Base-by-base conservation (phyloP, 1,140 invertebrate species). In the Bilobella aurantiaca region DNA sequence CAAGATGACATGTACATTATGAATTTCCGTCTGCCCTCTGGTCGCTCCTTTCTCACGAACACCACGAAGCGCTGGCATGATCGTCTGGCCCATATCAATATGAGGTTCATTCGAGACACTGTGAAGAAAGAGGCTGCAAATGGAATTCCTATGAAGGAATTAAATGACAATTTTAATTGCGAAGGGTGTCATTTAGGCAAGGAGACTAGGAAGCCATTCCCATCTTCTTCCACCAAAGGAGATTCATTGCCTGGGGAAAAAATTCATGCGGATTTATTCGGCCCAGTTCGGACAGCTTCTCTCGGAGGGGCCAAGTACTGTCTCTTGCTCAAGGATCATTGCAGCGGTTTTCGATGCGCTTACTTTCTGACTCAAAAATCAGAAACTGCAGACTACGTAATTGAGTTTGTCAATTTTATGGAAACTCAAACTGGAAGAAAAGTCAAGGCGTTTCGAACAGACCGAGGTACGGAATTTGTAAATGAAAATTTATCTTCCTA, bases 291-390 rank as follows among this genome's bases (percentile, higher is more conserved):
- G 30, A 69, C 58, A 21, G 62, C 62, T n/a, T 79, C 77, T 1
- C 28, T 76, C 27, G 73, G 74, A 14, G 74, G 76, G 1, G 31
- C 72, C 0, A 68, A 69, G 58, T 79, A 77, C 62, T 78, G 77
- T 59, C 49, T 78, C 3, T 21, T 72, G 2, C 71, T 80, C 1
- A 80, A 78, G 49, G 78, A 81, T 70, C 76, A 81, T 59, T 75
- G 66, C 65, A 53, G 76, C 21, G 69, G 74, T 23, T 78, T 73
- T 61, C 65, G 74, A 21, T 67, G n/a, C 3, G 69, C 78, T 2
- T 76, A 78, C 57, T 79, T 80, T 67, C n/a, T 80, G 0, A 76
- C 75, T 69, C 31, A 60, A 12, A 81, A 80, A 72, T 63, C 71
- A 63, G 74, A 81, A 49, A 75, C 76, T 1, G 71, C 69, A 34